A percentile compares a stretch with the other conserved stretches of the same genome.
Evolutionary conservation across 1,140 invertebrate species (phyloP).

Genomic region (Drosophila ambigua): DNA sequence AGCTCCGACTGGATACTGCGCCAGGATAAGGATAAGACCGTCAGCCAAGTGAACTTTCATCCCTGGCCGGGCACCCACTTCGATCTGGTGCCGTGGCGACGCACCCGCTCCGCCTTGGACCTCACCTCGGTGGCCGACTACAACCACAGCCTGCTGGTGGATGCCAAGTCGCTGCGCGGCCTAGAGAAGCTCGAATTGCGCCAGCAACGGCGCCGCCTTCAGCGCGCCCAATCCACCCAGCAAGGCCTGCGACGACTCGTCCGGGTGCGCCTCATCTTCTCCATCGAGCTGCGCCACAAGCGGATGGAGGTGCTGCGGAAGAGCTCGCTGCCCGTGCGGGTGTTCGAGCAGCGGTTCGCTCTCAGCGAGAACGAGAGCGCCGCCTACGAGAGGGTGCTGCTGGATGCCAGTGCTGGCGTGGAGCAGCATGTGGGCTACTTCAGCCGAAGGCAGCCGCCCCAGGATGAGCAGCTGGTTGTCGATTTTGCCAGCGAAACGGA

Average conservation of each 20-base stretch:
- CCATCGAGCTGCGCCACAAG: constrained; percentile 78
- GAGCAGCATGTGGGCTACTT: constrained; percentile 79
- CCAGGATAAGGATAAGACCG: constrained; percentile 56
- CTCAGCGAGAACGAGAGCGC: constrained; percentile 69
- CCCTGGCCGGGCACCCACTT: constrained; percentile 75
- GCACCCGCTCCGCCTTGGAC: constrained; percentile 66
- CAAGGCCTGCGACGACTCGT: constrained; percentile 62
- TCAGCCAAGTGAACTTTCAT: constrained; percentile 73
- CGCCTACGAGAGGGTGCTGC: constrained; percentile 68
- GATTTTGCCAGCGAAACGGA: constrained; percentile 72
- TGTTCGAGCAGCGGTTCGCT: constrained; percentile 72
- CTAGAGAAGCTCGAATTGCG: constrained; percentile 73
- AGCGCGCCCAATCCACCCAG: constrained; percentile 51
- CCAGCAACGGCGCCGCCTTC: constrained; percentile 66
- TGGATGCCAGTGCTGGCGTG: constrained; percentile 65
- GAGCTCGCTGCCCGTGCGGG: constrained; percentile 60
- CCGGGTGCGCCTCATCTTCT: constrained; percentile 76
- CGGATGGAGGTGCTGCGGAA: constrained; percentile 76
- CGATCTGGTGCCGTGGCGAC: constrained; percentile 79
- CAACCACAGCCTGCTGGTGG: constrained; percentile 29
- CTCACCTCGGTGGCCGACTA: constrained; percentile 59
- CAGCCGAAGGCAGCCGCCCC: constrained; percentile 42
- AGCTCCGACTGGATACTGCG: constrained; percentile 71
- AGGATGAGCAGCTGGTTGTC: constrained; percentile 52
- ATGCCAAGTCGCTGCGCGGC: constrained; percentile 54